A percentile compares a stretch with the other conserved stretches of the same genome.
phyloP scores from a whole-genome alignment of 2,797 vertebrate genomes.

The Artibeus lituratus region DNA sequence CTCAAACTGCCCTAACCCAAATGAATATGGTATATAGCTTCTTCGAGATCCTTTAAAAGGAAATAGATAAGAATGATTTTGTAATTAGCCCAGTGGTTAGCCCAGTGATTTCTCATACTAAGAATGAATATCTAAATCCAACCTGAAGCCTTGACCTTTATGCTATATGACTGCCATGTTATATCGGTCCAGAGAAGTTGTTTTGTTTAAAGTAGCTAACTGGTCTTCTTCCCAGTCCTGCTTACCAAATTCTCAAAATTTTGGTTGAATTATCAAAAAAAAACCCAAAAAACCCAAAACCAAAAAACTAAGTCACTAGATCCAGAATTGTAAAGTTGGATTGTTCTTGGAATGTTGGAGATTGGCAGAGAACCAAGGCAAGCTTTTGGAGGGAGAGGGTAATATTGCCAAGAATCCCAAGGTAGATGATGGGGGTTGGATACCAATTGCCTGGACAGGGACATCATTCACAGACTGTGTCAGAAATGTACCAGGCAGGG shows the following conservation, averaged over 20 bases:
- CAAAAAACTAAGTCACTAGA: neutral
- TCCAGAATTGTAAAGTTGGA: neutral
- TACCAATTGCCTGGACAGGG: neutral
- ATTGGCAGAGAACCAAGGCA: neutral
- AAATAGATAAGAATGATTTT: neutral
- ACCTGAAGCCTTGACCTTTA: neutral
- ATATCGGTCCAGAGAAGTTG: neutral
- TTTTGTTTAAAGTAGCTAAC: neutral
- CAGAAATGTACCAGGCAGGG: neutral
- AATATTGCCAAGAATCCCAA: neutral
- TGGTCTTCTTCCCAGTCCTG: neutral
- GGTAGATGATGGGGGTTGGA: accelerated
- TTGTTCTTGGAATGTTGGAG: neutral
- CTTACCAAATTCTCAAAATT: neutral
- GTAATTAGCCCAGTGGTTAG: neutral
- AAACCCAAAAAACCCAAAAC: no score
- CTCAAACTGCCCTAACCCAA: neutral
- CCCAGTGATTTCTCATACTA: neutral
- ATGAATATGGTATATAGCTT: neutral
- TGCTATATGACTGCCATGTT: neutral
- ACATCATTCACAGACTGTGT: neutral
- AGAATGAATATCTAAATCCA: neutral
- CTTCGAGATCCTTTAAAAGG: neutral
- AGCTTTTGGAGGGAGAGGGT: neutral
- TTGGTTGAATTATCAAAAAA: neutral